A percentile compares a stretch with the other conserved stretches of the same genome.
Conservation (phyloP, 2,888 invertebrate species). For the Luperina testacea region DNA sequence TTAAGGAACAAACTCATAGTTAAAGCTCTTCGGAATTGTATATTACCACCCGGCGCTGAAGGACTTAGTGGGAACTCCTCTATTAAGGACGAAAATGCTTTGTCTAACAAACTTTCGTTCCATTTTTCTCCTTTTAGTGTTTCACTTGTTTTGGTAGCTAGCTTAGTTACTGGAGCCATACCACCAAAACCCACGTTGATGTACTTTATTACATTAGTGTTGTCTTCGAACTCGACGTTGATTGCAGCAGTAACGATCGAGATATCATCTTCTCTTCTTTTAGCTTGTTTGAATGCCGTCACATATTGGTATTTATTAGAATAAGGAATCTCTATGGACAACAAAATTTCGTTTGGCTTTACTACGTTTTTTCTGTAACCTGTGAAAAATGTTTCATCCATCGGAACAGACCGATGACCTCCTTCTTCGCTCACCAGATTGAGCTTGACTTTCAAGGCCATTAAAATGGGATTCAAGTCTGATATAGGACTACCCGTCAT, state of each 20-base stretch:
- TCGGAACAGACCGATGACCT: conserved; percentile 90
- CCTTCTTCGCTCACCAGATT: conserved; percentile 90
- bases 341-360: conserved; percentile 92
- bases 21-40: conserved; percentile 93
- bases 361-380: conserved; percentile 94
- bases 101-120: conserved; percentile 92
- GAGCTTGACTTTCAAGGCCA: conserved; percentile 95
- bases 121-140: conserved; percentile 91
- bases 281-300: conserved; percentile 95
- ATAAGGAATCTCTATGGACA: conserved; percentile 93
- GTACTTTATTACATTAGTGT: conserved; percentile 89
- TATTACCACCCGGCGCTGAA: conserved; percentile 96
- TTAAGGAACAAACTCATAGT: conserved; percentile 94
- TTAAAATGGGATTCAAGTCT: conserved; percentile 97
- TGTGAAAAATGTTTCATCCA: conserved; percentile 95
- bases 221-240: conserved; percentile 91
- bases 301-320: conserved; percentile 92
- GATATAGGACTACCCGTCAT: conserved; percentile 99
- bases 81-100: conserved; percentile 91
- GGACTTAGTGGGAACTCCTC: conserved; percentile 95
- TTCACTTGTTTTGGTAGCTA: conserved; percentile 93
- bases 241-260: conserved; percentile 96
- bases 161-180: conserved; percentile 96
- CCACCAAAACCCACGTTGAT: conserved; percentile 96
- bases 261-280: conserved; percentile 96